Evolutionary conservation across 2,113 vertebrate species (phyloP).

Genomic region (Pitta sordida): DNA sequence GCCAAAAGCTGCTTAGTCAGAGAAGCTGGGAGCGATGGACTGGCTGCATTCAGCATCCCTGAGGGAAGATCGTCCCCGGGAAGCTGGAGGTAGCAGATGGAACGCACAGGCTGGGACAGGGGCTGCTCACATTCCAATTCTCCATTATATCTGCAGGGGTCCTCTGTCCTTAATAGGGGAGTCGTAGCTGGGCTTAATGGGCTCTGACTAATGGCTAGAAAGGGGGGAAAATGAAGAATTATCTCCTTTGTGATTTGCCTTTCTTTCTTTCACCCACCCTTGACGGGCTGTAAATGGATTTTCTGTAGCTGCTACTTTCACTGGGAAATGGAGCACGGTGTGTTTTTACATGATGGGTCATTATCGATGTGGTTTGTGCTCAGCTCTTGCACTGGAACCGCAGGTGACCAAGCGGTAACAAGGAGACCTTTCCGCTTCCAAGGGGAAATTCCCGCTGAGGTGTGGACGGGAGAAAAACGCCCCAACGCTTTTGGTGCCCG

Average conservation of each 20-base stretch:
- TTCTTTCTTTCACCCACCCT: neutral
- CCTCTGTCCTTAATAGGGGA: neutral
- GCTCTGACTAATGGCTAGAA: slow-evolving; percentile 8
- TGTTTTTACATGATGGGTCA: neutral
- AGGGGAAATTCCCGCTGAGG: neutral
- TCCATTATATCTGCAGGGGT: neutral
- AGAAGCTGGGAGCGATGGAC: neutral
- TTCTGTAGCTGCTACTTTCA: neutral
- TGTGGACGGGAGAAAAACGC: neutral
- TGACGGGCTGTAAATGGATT: slow-evolving; percentile 26
- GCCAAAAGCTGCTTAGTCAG: neutral
- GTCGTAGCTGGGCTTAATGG: neutral
- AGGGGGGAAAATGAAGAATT: slow-evolving; percentile 9
- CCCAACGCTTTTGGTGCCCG: neutral
- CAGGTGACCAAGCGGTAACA: neutral
- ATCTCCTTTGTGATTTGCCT: neutral
- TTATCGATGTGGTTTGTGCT: neutral
- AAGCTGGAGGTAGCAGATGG: neutral
- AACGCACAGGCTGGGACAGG: neutral
- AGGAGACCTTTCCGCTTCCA: neutral
- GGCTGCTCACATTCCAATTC: neutral
- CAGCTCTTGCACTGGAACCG: neutral
- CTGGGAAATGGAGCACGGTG: neutral
- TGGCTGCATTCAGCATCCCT: neutral
- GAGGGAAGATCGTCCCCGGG: neutral